These are phyloP conservation scores for Aporrectodea caliginosa DNA, from an alignment of 1,140 invertebrate species.

Conservation along the genomic window DNA sequence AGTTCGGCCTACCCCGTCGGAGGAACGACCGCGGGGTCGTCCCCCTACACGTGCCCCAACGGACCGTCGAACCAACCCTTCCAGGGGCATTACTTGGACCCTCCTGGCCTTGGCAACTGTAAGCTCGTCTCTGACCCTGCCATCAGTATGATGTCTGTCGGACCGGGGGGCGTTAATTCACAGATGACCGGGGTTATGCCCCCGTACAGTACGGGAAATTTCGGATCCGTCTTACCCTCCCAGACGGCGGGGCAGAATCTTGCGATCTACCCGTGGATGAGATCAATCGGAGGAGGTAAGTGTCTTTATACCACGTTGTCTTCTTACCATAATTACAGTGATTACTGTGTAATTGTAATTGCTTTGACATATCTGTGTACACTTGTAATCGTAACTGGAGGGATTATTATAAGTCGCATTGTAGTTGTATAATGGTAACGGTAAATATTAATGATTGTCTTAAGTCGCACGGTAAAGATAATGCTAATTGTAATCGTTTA, in stretches of 20 bases:
- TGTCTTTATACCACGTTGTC: too few species aligned
- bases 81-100: not conserved
- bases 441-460: too few species aligned
- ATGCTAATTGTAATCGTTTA: too few species aligned
- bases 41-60: not conserved
- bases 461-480: too few species aligned
- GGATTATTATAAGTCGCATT: too few species aligned
- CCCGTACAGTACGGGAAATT: not conserved
- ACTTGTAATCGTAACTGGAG: too few species aligned
- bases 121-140: not conserved
- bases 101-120: not conserved
- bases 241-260: slow-evolving; percentile 29
- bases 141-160: not conserved
- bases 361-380: too few species aligned
- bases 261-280: slow-evolving; percentile 87
- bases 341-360: too few species aligned
- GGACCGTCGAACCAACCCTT: not conserved
- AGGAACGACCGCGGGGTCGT: not conserved
- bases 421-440: too few species aligned
- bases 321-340: too few species aligned
- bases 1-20: not conserved
- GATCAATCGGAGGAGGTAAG: slow-evolving; percentile 46
- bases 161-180: not conserved
- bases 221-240: not conserved
- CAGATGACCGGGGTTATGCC: not conserved